Conservation (phyloP, 1,140 invertebrate genomes). For the Brachionus sp. region DNA sequence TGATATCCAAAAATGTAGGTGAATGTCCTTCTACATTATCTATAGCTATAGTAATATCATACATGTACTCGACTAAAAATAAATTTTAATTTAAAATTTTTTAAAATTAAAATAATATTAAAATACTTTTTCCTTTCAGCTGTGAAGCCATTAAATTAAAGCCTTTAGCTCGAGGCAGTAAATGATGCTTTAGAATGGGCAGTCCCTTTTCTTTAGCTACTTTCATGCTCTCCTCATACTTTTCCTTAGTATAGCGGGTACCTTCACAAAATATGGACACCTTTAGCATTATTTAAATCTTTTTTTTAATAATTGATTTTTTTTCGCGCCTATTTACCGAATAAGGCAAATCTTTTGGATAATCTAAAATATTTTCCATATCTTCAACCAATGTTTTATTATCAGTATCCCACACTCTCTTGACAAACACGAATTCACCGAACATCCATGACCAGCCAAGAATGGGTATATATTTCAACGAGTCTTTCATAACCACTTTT, state of each 20-base stretch:
- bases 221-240: constrained; percentile 79
- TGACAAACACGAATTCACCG: constrained; percentile 84
- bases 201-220: constrained; percentile 81
- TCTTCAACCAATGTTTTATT: constrained; percentile 73
- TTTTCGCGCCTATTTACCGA: constrained; percentile 50
- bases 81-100: neutral
- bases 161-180: constrained; percentile 85
- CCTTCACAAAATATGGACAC: constrained; percentile 88
- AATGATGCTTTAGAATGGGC: constrained; percentile 78
- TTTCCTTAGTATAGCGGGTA: constrained; percentile 80
- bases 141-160: constrained; percentile 62
- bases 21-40: constrained; percentile 22
- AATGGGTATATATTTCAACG: constrained; percentile 82
- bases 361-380: constrained; percentile 74
- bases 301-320: neutral
- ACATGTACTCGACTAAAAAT: constrained; percentile 20
- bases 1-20: neutral
- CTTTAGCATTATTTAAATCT: constrained; percentile 60
- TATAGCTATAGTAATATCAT: constrained; percentile 11
- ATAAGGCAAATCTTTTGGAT: constrained; percentile 61
- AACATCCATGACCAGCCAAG: constrained; percentile 93
- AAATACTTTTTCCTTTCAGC: neutral
- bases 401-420: constrained; percentile 84
- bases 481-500: constrained; percentile 90
- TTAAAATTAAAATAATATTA: neutral